Percentiles rank a stretch among this genome's conserved stretches.
Evolutionary conservation across 2,888 invertebrate genomes (phyloP).

Genomic region (Melanostoma mellinum): DNA sequence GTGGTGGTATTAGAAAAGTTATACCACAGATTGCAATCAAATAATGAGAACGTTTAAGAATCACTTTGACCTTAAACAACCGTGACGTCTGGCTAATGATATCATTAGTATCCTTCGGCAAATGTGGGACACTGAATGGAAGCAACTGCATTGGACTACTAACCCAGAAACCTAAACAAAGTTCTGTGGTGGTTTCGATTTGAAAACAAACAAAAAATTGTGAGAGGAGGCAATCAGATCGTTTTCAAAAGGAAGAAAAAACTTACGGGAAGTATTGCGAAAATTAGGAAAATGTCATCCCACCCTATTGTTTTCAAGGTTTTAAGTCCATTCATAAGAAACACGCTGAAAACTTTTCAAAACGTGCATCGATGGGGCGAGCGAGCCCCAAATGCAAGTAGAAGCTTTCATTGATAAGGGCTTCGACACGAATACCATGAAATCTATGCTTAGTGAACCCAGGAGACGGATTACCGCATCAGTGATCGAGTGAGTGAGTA

Average conservation of each 20-base stretch:
- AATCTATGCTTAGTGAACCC: no score
- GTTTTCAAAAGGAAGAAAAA: not conserved
- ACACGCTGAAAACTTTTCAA: no score
- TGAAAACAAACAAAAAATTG: not conserved
- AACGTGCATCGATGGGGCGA: no score
- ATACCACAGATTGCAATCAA: constrained; percentile 69
- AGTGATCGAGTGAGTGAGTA: no score
- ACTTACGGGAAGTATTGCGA: not conserved
- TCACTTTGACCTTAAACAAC: constrained; percentile 64
- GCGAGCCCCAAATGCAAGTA: no score
- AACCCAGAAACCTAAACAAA: constrained; percentile 55
- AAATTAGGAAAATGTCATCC: no score
- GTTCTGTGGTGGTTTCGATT: constrained; percentile 3
- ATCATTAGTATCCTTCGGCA: constrained; percentile 56
- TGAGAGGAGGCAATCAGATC: constrained; percentile 9
- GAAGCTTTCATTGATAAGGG: no score
- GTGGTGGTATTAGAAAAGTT: constrained; percentile 69
- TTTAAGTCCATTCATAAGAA: no score
- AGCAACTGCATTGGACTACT: constrained; percentile 56
- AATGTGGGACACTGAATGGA: constrained; percentile 12
- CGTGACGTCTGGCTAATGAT: constrained; percentile 68
- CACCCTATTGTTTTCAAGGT: no score
- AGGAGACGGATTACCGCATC: no score
- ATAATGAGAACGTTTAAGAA: constrained; percentile 72
- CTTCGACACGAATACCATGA: no score